Conservation (phyloP, 2,113 vertebrate genomes). For the Cyphomyrus plagiostoma region DNA sequence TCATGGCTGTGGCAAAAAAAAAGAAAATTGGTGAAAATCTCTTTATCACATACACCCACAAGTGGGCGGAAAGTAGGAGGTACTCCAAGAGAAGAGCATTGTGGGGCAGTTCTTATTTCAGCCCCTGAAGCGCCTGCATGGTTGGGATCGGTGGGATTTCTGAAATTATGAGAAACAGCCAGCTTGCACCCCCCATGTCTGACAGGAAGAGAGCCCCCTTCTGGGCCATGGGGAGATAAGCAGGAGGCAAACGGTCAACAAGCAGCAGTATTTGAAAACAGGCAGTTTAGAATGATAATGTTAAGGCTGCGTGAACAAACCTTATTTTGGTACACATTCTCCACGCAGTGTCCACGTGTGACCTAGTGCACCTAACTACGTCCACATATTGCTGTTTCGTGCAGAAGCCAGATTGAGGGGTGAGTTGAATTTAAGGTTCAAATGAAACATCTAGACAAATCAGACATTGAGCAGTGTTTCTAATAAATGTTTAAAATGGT, state of each 20-base stretch:
- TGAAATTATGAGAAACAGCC: background rate
- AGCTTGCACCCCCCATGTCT: background rate
- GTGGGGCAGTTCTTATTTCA: conserved; percentile 8
- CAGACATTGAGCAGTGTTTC: background rate
- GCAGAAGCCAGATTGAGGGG: background rate
- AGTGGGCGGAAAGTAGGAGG: background rate
- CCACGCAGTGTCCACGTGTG: background rate
- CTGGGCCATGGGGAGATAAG: background rate
- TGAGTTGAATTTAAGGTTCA: background rate
- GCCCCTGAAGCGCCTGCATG: background rate
- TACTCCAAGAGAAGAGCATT: background rate
- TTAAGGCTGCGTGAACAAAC: background rate
- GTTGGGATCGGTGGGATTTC: background rate
- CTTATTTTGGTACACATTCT: background rate
- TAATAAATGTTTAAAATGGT: background rate
- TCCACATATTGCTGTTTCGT: background rate
- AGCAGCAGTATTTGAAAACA: background rate
- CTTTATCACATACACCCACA: background rate
- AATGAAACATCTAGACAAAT: background rate
- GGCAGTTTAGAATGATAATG: background rate
- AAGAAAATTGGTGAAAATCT: background rate
- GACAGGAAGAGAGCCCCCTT: background rate
- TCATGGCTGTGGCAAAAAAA: background rate
- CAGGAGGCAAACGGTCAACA: background rate
- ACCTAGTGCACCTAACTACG: background rate